Conservation (phyloP, 2,113 vertebrate genomes). For the Gopherus evgoodei region DNA sequence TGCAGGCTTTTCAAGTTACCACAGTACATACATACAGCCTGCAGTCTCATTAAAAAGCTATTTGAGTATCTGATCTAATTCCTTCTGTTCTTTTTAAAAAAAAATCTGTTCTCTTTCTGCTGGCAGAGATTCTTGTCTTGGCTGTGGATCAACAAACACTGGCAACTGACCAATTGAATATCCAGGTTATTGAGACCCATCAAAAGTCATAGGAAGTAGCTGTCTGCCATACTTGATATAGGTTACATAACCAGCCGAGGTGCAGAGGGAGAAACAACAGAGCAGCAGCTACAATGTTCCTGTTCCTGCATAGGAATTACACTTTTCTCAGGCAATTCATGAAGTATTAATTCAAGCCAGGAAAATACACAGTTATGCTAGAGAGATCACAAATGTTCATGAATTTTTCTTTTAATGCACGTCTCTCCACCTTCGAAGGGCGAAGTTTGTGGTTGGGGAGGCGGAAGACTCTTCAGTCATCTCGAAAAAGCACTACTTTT, state of each 20-base stretch:
- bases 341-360: constrained; percentile 2
- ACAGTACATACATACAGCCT: rapidly evolving
- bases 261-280: constrained; percentile 51
- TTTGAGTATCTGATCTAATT: constrained; percentile 18
- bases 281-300: not conserved
- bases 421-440: not conserved
- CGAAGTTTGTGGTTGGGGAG: not conserved
- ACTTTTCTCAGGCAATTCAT: not conserved
- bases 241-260: constrained; percentile 39
- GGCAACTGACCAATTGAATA: constrained; percentile 18
- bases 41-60: constrained; percentile 6
- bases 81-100: not conserved
- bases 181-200: constrained; percentile 10
- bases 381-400: not conserved
- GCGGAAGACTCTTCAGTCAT: not conserved
- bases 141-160: not conserved
- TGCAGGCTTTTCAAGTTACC: not conserved
- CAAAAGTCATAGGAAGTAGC: constrained; percentile 41
- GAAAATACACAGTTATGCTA: not conserved
- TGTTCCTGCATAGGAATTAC: constrained; percentile 11
- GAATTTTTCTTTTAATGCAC: constrained; percentile 9
- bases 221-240: constrained; percentile 46
- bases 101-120: constrained; percentile 9
- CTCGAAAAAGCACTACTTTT: not conserved
- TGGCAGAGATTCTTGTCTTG: constrained; percentile 33